Evolutionary conservation across 2,888 invertebrate genomes (phyloP).

Genomic region (Myopa testacea): DNA sequence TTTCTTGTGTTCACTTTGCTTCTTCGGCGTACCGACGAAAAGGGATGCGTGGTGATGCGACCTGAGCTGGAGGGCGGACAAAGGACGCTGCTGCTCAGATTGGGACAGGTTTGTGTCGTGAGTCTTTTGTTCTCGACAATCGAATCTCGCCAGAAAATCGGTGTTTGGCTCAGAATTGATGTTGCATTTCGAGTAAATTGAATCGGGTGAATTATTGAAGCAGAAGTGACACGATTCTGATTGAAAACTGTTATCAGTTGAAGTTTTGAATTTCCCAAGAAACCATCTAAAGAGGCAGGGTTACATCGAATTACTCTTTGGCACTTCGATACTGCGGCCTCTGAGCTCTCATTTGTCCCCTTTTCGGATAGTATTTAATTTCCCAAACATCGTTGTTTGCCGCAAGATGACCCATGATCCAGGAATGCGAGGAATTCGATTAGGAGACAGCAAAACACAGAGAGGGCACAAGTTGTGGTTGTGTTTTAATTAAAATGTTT

Average conservation of each 20-base stretch:
- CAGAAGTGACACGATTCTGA: conserved; percentile 27
- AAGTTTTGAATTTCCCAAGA: background rate
- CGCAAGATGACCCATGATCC: background rate
- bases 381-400: background rate
- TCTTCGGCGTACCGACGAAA: background rate
- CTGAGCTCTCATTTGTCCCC: background rate
- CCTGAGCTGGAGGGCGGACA: background rate
- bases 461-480: too few relatives aligned
- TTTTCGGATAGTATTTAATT: background rate
- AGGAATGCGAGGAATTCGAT: background rate
- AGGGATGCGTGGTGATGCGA: background rate
- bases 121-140: conserved; percentile 29
- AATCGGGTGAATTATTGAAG: background rate
- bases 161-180: too few relatives aligned
- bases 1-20: too few relatives aligned
- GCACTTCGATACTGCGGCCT: conserved; percentile 4
- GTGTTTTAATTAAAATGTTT: too few relatives aligned
- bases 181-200: background rate
- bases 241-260: conserved; percentile 18
- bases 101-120: conserved; percentile 21
- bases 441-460: too few relatives aligned
- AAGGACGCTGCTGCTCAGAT: background rate
- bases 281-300: background rate
- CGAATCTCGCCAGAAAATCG: background rate
- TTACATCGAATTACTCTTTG: conserved; percentile 5